These are phyloP conservation scores for Acrocephalus kingi DNA, from an alignment of 2,113 vertebrate genomes.

Conservation along the genomic window DNA sequence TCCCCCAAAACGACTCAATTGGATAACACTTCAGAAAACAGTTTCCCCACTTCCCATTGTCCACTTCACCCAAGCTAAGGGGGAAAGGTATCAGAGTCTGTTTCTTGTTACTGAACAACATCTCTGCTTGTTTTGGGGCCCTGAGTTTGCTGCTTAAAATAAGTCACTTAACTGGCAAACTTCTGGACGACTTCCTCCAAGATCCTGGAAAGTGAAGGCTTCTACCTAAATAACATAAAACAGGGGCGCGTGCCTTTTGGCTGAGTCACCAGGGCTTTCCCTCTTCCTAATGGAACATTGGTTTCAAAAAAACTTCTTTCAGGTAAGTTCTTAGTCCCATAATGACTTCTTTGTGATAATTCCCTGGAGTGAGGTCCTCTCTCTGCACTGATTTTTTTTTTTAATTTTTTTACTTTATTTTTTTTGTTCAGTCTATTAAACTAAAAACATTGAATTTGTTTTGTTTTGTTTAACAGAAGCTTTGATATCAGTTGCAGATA, in stretches of 20 bases:
- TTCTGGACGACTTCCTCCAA: slow-evolving; percentile 84
- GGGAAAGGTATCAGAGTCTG: slow-evolving; percentile 80
- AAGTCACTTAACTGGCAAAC: slow-evolving; percentile 80
- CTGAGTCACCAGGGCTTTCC: slow-evolving; percentile 85
- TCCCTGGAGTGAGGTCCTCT: slow-evolving; percentile 70
- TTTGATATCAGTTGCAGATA: slow-evolving; percentile 81
- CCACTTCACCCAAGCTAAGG: slow-evolving; percentile 68
- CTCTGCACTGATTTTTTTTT: slow-evolving; percentile 72
- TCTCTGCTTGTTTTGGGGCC: slow-evolving; percentile 81
- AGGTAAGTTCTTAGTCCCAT: slow-evolving; percentile 82
- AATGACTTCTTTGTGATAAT: slow-evolving; percentile 67
- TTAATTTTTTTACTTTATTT: neutral
- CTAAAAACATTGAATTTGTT: slow-evolving; percentile 78
- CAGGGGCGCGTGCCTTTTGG: slow-evolving; percentile 83
- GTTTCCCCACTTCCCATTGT: slow-evolving; percentile 61
- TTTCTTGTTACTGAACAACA: slow-evolving; percentile 86
- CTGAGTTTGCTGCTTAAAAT: slow-evolving; percentile 81
- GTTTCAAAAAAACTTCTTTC: slow-evolving; percentile 80
- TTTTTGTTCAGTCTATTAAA: slow-evolving; percentile 75
- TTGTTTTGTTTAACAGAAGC: slow-evolving; percentile 84
- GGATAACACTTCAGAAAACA: slow-evolving; percentile 76
- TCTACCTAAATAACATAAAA: slow-evolving; percentile 80
- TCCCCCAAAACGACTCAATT: slow-evolving; percentile 73
- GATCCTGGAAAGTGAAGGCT: slow-evolving; percentile 86
- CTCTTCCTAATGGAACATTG: slow-evolving; percentile 82